phyloP scores from a whole-genome alignment of 2,113 vertebrate genomes.

The Myrmophylax atrothorax region DNA sequence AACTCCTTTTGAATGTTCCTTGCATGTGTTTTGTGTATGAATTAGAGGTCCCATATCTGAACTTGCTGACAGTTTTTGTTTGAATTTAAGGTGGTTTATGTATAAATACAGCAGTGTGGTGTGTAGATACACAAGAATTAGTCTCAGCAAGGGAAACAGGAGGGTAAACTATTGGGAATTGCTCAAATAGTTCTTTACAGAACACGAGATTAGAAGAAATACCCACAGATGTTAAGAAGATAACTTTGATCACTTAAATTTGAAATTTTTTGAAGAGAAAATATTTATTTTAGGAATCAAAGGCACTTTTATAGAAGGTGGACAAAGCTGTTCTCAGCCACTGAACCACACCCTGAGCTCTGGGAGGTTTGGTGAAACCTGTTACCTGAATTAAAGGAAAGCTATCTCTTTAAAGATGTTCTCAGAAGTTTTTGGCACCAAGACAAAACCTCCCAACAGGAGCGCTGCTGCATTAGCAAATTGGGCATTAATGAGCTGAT shows the following conservation, averaged over 20 bases:
- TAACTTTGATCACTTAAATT: not conserved
- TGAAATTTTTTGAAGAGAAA: not conserved
- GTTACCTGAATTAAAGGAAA: not conserved
- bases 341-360: not conserved
- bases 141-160: not conserved
- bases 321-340: not conserved
- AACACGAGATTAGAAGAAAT: not conserved
- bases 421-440: not conserved
- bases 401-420: not conserved
- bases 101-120: not conserved
- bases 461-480: not conserved
- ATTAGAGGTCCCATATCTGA: not conserved
- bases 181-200: not conserved
- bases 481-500: not conserved
- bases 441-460: not conserved
- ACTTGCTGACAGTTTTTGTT: not conserved
- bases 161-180: not conserved
- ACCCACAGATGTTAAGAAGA: not conserved
- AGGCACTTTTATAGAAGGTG: not conserved
- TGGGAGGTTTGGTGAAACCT: fast-evolving
- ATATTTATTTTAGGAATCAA: not conserved
- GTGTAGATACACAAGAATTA: not conserved
- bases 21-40: not conserved
- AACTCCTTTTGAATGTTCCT: not conserved
- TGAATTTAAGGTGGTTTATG: not conserved